Evolutionary conservation across 2,888 invertebrate species (phyloP), one percentile per base, ranked within the genome.

Genomic region (Erebia aethiops): DNA sequence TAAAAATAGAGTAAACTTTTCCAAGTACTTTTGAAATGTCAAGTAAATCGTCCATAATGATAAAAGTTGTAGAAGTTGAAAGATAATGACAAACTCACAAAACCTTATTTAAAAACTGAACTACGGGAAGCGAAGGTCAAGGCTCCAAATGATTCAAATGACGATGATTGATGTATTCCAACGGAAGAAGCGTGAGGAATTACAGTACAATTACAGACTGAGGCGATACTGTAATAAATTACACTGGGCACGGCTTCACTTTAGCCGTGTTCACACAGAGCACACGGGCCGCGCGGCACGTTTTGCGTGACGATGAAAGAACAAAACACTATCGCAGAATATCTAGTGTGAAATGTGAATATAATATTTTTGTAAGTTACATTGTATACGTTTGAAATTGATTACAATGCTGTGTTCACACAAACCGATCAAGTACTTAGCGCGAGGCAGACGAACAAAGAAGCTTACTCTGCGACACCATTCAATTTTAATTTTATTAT

Each of bases 171-270:
- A 77, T 74, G 77, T 54, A 52, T 71, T 56, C 69, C 77, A 83
- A 64, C 69, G 62, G 64, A 67, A 69, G 70, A 71, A 70, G 69
- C 74, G 71, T 74, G 74, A 71, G 68, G 71, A 71, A 72, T 83
- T 82, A 80, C 78, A 76, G 73, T 73, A 81, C 81, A 83, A 84
- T 83, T 83, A 83, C 78, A 77, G 67, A 43, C 58, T 61, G 58
- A 72, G 74, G 70, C 69, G 69, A 75, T 73, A 79, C 74, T 54
- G 80, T 80, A 80, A 87, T 89, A 89, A 89, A 87, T 87, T 83
- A 86, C 80, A 74, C 66, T 71, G 77, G 76, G 78, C 79, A 78
- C 81, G 77, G 78, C 70, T 79, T 78, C 78, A 82, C 85, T 86
- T 83, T 85, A 85, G 62, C 21, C 2, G 62, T 7, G 62, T 62